Evolutionary conservation across 2,113 vertebrate species (phyloP).

Genomic region (Xenopus borealis): DNA sequence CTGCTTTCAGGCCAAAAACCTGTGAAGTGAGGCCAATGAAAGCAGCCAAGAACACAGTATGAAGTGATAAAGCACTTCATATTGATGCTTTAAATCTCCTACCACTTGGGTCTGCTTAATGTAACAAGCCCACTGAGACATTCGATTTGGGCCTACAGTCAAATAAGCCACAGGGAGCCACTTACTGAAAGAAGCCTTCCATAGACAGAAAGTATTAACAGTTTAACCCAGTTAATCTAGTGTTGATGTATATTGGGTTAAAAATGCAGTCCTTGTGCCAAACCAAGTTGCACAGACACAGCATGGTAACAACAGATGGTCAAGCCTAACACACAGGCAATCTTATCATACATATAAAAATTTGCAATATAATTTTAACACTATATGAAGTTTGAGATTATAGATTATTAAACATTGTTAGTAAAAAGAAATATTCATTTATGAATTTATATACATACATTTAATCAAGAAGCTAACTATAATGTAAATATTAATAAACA

Average conservation of each 20-base stretch:
- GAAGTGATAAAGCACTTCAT: slow-evolving; percentile 72
- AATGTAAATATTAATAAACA: no score
- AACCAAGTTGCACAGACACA: slow-evolving; percentile 18
- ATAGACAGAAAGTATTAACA: slow-evolving; percentile 57
- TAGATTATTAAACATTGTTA: no score
- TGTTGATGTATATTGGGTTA: slow-evolving; percentile 11
- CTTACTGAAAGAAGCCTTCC: slow-evolving; percentile 67
- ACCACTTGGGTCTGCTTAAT: slow-evolving; percentile 74
- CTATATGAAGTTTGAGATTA: neutral
- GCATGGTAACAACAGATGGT: no score
- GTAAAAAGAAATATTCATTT: no score
- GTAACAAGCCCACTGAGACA: slow-evolving; percentile 68
- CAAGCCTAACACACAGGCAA: slow-evolving; percentile 4
- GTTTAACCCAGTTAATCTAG: slow-evolving; percentile 47
- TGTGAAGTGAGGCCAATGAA: slow-evolving; percentile 62
- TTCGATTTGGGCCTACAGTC: slow-evolving; percentile 66
- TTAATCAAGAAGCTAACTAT: no score
- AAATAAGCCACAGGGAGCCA: slow-evolving; percentile 65
- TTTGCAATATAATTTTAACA: neutral
- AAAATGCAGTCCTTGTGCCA: slow-evolving; percentile 23
- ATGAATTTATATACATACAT: no score
- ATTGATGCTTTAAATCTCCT: slow-evolving; percentile 69
- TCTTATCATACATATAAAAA: neutral
- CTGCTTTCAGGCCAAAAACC: slow-evolving; percentile 53
- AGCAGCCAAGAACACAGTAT: slow-evolving; percentile 67